phyloP scores from a whole-genome alignment of 92 coral and sea anemone genomes.

The Meandrina meandrites region DNA sequence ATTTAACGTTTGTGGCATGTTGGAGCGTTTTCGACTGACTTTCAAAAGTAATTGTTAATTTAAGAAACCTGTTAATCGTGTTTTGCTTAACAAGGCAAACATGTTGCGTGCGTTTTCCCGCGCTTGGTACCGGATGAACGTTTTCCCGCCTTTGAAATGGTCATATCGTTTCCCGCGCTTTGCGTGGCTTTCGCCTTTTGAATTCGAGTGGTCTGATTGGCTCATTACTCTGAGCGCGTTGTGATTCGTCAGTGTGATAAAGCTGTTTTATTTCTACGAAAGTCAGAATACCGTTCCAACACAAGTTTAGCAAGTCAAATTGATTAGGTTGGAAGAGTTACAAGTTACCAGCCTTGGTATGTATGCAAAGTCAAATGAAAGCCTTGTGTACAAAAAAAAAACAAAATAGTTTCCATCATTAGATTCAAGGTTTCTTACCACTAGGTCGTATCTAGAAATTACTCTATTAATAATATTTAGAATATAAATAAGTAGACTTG shows the following conservation, averaged over 20 bases:
- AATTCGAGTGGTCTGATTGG: not conserved
- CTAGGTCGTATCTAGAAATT: not conserved
- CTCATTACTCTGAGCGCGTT: not conserved
- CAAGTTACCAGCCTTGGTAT: not conserved
- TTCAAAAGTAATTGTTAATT: not conserved
- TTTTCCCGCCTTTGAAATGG: not conserved
- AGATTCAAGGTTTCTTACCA: constrained; percentile 4
- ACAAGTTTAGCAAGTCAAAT: not conserved
- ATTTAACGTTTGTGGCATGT: not conserved
- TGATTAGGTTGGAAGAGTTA: not conserved
- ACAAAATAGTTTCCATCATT: not conserved
- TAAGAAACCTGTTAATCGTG: too few species aligned
- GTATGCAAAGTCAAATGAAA: not conserved
- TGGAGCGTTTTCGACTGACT: not conserved
- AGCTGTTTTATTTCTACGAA: not conserved
- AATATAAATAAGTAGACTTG: constrained; percentile 27
- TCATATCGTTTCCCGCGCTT: not conserved
- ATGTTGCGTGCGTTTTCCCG: not conserved
- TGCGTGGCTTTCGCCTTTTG: not conserved
- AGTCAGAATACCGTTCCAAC: not conserved
- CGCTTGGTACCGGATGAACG: not conserved
- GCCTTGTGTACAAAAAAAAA: constrained; percentile 33
- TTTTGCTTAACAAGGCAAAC: too few species aligned
- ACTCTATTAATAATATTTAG: constrained; percentile 20
- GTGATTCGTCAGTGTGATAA: not conserved